These are phyloP conservation scores for Oophaga sylvatica DNA, from an alignment of 2,797 vertebrate genomes.

Conservation along the genomic window DNA sequence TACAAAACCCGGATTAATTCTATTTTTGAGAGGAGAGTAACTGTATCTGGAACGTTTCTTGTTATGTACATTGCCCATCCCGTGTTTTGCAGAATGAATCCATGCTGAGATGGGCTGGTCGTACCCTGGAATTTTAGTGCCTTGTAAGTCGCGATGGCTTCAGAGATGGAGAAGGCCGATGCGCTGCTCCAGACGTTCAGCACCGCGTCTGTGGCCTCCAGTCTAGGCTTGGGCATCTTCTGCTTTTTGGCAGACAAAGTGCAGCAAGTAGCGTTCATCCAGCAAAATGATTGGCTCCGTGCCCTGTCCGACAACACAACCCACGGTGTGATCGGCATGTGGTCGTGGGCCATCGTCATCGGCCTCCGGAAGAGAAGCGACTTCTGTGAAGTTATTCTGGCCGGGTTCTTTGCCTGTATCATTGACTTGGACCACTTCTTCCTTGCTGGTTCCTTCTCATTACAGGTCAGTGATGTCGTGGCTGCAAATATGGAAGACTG, in stretches of 20 bases:
- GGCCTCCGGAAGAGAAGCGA: conserved; percentile 91
- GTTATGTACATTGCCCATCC: neutral
- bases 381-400: conserved; percentile 87
- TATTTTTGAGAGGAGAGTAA: neutral
- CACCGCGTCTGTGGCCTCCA: conserved; percentile 85
- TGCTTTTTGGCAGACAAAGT: conserved; percentile 84
- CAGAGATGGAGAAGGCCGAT: conserved; percentile 88
- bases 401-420: conserved; percentile 88
- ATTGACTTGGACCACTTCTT: conserved; percentile 96
- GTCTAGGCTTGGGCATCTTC: conserved; percentile 86
- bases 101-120: conserved; percentile 55
- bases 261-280: conserved; percentile 82
- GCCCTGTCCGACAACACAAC: conserved; percentile 86
- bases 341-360: conserved; percentile 93
- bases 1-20: no score
- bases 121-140: conserved; percentile 60
- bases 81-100: conserved; percentile 66
- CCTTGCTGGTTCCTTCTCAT: conserved; percentile 87
- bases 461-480: conserved; percentile 78
- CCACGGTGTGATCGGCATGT: conserved; percentile 88
- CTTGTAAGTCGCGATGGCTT: conserved; percentile 75
- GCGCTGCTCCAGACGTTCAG: conserved; percentile 91
- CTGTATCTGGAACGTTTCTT: neutral
- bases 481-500: neutral
- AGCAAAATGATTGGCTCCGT: conserved; percentile 87